Percentiles rank a stretch among this genome's conserved stretches.
phyloP scores from a whole-genome alignment of 2,113 vertebrate genomes.

The Antechinus flavipes region DNA sequence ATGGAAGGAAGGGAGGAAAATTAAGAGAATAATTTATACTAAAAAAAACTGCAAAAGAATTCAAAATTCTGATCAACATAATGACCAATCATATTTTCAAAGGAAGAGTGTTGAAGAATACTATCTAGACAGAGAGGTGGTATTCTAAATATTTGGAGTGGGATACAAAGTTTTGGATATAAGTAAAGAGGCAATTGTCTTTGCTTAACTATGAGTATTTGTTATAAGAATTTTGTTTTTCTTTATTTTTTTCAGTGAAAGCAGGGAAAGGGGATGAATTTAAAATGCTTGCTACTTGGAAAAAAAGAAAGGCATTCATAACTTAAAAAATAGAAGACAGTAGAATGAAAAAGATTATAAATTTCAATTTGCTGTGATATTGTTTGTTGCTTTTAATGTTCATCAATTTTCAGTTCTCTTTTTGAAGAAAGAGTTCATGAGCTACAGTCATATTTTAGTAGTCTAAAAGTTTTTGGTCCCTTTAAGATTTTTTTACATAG shows the following conservation, averaged over 20 bases:
- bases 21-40: neutral
- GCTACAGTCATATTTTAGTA: neutral
- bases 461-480: neutral
- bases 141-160: neutral
- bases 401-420: neutral
- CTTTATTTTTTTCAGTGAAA: neutral
- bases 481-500: neutral
- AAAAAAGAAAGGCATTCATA: neutral
- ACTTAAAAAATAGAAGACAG: neutral
- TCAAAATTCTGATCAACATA: neutral
- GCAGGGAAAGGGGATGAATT: neutral
- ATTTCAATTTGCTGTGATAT: neutral
- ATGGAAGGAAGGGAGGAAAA: neutral
- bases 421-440: neutral
- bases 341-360: neutral
- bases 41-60: neutral
- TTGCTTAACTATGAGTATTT: neutral
- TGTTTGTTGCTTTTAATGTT: neutral
- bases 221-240: neutral
- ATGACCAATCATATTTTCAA: neutral
- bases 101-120: neutral
- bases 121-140: neutral
- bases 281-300: neutral
- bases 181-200: neutral
- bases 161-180: neutral